phyloP scores from a whole-genome alignment of 2,888 invertebrate genomes.

The Platycheirus albimanus region DNA sequence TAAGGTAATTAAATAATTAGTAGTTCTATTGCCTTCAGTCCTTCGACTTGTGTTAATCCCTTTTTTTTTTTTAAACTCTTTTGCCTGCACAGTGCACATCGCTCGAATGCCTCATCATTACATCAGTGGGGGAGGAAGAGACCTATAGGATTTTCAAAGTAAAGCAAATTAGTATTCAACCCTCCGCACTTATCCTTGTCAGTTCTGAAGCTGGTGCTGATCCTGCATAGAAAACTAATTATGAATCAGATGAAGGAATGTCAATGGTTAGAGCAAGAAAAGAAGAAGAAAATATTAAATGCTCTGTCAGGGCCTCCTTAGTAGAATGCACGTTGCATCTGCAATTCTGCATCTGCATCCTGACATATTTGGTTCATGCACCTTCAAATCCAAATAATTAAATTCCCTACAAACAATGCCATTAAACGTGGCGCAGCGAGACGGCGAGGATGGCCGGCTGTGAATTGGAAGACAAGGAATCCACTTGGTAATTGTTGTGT shows the following conservation, averaged over 20 bases:
- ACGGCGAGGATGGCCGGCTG: conserved; percentile 25
- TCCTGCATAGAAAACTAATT: conserved; percentile 68
- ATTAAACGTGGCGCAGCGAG: conserved; percentile 26
- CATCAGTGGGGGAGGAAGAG: conserved; percentile 38
- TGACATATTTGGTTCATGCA: conserved; percentile 49
- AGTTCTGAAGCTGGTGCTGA: background rate
- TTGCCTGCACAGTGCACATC: background rate
- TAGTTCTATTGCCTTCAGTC: conserved; percentile 39
- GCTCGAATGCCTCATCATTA: conserved; percentile 39
- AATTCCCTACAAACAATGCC: conserved; percentile 65
- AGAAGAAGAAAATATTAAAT: conserved; percentile 50
- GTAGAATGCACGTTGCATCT: conserved; percentile 1
- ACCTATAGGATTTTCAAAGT: conserved; percentile 7
- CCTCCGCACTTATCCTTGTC: background rate
- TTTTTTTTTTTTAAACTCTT: background rate
- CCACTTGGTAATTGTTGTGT: conserved; percentile 31
- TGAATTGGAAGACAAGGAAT: conserved; percentile 29
- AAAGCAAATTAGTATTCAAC: conserved; percentile 27
- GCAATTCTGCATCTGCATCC: conserved; percentile 2
- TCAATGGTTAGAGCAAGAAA: background rate
- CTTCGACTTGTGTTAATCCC: conserved; percentile 4
- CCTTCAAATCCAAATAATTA: conserved; percentile 68
- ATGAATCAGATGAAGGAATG: conserved; percentile 40
- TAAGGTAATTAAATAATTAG: conserved; percentile 70
- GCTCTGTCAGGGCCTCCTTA: conserved; percentile 23